Conservation (phyloP, 2,888 invertebrate species). For the Anoplius nigerrimus region DNA sequence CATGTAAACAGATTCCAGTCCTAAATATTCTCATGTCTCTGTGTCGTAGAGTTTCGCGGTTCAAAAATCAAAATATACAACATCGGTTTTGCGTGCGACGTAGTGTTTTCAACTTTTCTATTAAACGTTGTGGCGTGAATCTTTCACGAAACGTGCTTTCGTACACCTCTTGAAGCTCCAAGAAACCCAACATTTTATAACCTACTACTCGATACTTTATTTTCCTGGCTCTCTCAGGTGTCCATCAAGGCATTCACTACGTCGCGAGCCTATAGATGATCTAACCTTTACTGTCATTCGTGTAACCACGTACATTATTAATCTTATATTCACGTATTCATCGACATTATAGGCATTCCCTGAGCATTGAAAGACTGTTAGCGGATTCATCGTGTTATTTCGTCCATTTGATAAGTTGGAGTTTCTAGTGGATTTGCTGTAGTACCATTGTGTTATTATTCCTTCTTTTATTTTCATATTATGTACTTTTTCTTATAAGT, state of each 20-base stretch:
- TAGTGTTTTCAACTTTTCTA: neutral
- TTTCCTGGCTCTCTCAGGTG: constrained; percentile 73
- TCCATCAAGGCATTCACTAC: constrained; percentile 80
- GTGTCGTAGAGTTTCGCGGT: too few relatives aligned
- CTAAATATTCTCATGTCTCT: too few relatives aligned
- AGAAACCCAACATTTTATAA: constrained; percentile 48
- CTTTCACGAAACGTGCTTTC: constrained; percentile 27
- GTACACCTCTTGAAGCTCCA: constrained; percentile 41
- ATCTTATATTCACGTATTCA: constrained; percentile 24
- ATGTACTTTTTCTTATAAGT: too few relatives aligned
- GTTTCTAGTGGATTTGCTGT: too few relatives aligned
- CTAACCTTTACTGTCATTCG: constrained; percentile 49
- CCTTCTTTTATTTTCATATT: too few relatives aligned
- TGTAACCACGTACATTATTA: constrained; percentile 20
- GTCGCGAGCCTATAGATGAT: constrained; percentile 86
- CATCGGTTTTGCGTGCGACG: too few relatives aligned
- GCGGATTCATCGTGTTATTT: constrained; percentile 4
- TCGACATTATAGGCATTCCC: constrained; percentile 53
- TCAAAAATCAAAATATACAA: too few relatives aligned
- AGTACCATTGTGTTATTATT: too few relatives aligned
- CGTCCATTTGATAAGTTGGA: too few relatives aligned
- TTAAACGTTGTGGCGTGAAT: neutral
- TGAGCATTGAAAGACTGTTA: constrained; percentile 22
- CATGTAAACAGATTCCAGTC: too few relatives aligned
- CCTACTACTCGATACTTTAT: constrained; percentile 56